phyloP scores from a whole-genome alignment of 2,797 vertebrate species.

The Danio aesculapii region DNA sequence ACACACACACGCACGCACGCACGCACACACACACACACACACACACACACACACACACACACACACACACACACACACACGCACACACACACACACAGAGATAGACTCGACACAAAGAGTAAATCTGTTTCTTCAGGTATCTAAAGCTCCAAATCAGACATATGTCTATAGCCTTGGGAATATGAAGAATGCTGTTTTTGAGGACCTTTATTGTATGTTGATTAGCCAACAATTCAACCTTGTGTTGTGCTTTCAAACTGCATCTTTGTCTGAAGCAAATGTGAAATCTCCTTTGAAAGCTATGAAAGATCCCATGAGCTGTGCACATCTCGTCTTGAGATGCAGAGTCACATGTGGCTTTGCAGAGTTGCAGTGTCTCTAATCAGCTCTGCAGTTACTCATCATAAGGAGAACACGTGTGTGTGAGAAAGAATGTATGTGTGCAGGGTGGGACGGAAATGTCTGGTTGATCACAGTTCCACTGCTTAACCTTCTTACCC shows the following conservation, averaged over 20 bases:
- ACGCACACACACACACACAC: no score
- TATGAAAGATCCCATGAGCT: background rate
- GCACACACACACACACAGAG: no score
- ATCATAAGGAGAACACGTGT: slow-evolving; percentile 25
- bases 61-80: no score
- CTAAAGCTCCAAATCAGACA: no score
- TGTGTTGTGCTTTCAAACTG: background rate
- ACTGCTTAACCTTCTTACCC: background rate
- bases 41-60: no score
- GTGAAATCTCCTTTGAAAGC: slow-evolving; percentile 7
- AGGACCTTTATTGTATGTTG: background rate
- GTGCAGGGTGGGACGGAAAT: background rate
- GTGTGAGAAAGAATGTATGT: background rate
- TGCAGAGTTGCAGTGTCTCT: background rate
- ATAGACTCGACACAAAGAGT: no score
- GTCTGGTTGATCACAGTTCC: background rate
- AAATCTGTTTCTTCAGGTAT: no score
- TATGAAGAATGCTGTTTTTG: background rate
- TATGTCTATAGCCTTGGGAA: background rate
- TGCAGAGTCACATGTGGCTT: slow-evolving; percentile 7
- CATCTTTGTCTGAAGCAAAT: background rate
- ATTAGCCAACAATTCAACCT: background rate
- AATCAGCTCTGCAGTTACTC: slow-evolving; percentile 8
- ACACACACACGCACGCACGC: no score
- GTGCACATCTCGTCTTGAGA: background rate